A percentile compares a stretch with the other conserved stretches of the same genome.
These are phyloP conservation scores for Echeneis naucrates DNA, from an alignment of 2,797 vertebrate species.

Conservation along the genomic window DNA sequence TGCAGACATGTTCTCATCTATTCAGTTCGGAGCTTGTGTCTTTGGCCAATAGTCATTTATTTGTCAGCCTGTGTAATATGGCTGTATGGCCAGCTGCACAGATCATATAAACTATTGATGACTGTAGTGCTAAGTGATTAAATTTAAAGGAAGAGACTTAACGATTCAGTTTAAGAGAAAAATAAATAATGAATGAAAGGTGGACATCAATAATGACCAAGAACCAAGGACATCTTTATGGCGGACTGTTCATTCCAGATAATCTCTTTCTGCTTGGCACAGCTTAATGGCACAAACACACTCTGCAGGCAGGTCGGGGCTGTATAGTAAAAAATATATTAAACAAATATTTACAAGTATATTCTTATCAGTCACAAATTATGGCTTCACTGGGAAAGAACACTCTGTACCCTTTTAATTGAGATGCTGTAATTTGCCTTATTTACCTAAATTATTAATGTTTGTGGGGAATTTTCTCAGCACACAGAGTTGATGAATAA, in stretches of 20 bases:
- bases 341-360: no score
- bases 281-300: slow-evolving; percentile 71
- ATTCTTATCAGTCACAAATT: slow-evolving; percentile 11
- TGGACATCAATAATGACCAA: slow-evolving; percentile 58
- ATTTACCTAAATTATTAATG: slow-evolving; percentile 54
- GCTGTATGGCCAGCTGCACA: slow-evolving; percentile 14
- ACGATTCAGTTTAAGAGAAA: background rate
- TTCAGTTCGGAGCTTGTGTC: slow-evolving; percentile 39
- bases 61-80: slow-evolving; percentile 46
- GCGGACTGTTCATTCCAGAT: slow-evolving; percentile 72
- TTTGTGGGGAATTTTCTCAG: slow-evolving; percentile 27
- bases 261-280: slow-evolving; percentile 68
- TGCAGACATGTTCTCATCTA: slow-evolving; percentile 46
- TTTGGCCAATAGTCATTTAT: slow-evolving; percentile 43
- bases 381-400: slow-evolving; percentile 25
- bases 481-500: slow-evolving; percentile 13
- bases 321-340: no score
- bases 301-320: slow-evolving; percentile 50
- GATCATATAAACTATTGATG: background rate
- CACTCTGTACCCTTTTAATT: slow-evolving; percentile 33
- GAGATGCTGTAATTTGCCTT: slow-evolving; percentile 40
- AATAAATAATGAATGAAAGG: slow-evolving; percentile 4
- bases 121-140: background rate
- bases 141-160: slow-evolving; percentile 14
- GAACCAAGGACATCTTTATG: slow-evolving; percentile 63